A percentile compares a stretch with the other conserved stretches of the same genome.
These are phyloP conservation scores for Drosophila sulfurigaster DNA, from an alignment of 1,140 invertebrate species.

Conservation along the genomic window DNA sequence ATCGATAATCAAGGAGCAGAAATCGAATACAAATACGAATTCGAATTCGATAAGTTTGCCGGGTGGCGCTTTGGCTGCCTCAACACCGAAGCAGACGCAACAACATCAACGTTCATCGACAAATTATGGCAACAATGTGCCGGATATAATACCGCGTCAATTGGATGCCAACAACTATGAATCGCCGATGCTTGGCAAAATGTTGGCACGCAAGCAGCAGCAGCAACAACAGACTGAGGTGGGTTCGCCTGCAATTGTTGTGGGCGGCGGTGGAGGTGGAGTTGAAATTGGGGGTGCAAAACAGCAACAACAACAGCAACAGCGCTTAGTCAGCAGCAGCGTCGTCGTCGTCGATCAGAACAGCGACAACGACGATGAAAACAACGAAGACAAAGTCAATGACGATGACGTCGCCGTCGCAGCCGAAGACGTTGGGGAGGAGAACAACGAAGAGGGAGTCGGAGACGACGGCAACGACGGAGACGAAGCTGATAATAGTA, in stretches of 20 bases:
- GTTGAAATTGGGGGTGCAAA: constrained; percentile 21
- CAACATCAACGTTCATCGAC: no score
- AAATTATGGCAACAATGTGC: constrained; percentile 35
- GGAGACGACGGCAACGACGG: constrained; percentile 20
- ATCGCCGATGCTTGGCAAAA: constrained; percentile 49
- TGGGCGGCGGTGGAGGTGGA: not conserved
- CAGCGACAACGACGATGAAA: constrained; percentile 13
- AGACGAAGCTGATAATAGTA: constrained; percentile 13
- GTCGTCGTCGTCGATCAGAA: not conserved
- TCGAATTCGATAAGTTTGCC: not conserved
- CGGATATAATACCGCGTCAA: constrained; percentile 67
- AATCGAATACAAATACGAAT: constrained; percentile 42
- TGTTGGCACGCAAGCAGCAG: constrained; percentile 62
- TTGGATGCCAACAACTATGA: constrained; percentile 35
- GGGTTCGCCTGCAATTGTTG: not conserved
- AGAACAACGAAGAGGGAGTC: constrained; percentile 24
- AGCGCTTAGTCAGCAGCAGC: constrained; percentile 43
- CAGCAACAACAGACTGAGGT: constrained; percentile 3
- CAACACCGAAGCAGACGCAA: constrained; percentile 56
- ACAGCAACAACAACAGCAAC: constrained; percentile 8
- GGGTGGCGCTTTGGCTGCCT: constrained; percentile 52
- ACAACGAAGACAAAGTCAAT: constrained; percentile 30
- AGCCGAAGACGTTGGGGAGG: constrained; percentile 14
- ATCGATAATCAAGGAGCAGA: constrained; percentile 87
- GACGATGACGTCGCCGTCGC: constrained; percentile 24